phyloP scores from a whole-genome alignment of 1,140 invertebrate species.

The Papilio dardanus region DNA sequence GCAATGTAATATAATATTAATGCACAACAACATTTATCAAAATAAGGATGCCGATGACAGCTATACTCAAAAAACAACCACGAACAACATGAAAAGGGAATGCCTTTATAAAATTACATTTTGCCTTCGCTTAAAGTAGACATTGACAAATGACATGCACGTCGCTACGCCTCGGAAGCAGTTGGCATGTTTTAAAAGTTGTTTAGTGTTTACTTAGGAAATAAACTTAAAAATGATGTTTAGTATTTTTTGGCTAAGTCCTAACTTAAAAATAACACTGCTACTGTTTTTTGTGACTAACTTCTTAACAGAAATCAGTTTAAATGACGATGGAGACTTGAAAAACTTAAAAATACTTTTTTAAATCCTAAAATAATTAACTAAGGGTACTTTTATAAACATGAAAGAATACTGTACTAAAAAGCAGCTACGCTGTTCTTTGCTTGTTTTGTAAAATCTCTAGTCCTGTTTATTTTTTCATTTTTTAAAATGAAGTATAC shows the following conservation, averaged over 20 bases:
- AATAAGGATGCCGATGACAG: conserved; percentile 27
- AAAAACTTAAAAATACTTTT: too few relatives aligned
- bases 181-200: conserved; percentile 25
- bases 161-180: conserved; percentile 5
- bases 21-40: conserved; percentile 28
- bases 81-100: conserved; percentile 32
- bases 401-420: too few relatives aligned
- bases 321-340: too few relatives aligned
- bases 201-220: conserved; percentile 24
- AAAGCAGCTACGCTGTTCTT: too few relatives aligned
- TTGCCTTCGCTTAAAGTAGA: conserved; percentile 33
- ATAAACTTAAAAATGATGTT: conserved; percentile 1
- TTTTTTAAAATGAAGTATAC: background rate
- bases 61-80: conserved; percentile 32
- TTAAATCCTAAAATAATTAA: too few relatives aligned
- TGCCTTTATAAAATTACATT: conserved; percentile 32
- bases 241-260: background rate
- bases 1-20: conserved; percentile 16
- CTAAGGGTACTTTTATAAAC: too few relatives aligned
- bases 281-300: background rate
- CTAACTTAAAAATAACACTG: background rate
- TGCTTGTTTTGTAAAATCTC: too few relatives aligned
- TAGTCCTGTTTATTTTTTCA: too few relatives aligned
- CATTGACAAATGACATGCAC: conserved; percentile 34
- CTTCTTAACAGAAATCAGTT: too few relatives aligned